Evolutionary conservation across 2,797 vertebrate genomes (phyloP).

Genomic region (Gadopsis marmoratus): DNA sequence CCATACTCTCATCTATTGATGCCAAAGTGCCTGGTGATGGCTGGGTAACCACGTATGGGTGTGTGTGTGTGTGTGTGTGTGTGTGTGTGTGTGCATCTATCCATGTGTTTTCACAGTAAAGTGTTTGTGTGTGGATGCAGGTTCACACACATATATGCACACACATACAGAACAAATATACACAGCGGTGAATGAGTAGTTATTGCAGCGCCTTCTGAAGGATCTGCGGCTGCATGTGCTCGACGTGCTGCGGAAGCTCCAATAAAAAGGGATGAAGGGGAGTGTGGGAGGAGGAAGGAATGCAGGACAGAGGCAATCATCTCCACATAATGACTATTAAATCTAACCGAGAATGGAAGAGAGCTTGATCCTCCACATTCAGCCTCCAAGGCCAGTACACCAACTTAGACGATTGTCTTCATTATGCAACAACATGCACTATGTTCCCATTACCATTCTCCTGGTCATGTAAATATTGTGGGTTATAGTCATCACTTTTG

Average conservation of each 20-base stretch:
- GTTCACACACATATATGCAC: neutral
- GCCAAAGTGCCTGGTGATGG: constrained; percentile 45
- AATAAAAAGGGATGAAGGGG: constrained; percentile 49
- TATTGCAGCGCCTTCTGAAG: constrained; percentile 56
- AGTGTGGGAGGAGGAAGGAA: constrained; percentile 45
- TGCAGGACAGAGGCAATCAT: constrained; percentile 62
- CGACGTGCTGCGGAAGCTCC: constrained; percentile 44
- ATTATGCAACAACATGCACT: constrained; percentile 45
- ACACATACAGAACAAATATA: constrained; percentile 18
- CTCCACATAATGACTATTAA: constrained; percentile 54
- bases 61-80: constrained; percentile 8
- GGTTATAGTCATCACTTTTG: constrained; percentile 13
- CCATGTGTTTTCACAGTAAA: constrained; percentile 18
- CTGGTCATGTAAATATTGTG: constrained; percentile 15
- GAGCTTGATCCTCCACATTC: constrained; percentile 45
- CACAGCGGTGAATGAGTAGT: constrained; percentile 41
- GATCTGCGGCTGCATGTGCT: constrained; percentile 67
- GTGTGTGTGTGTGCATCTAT: constrained; percentile 13
- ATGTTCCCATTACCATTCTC: constrained; percentile 4
- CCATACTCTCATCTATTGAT: constrained; percentile 8
- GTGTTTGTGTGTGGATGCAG: constrained; percentile 30
- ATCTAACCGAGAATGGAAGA: constrained; percentile 57
- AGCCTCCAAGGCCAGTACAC: constrained; percentile 36
- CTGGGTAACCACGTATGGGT: constrained; percentile 9
- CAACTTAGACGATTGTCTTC: constrained; percentile 22